phyloP scores from a whole-genome alignment of 2,797 vertebrate genomes.

The Oreortyx pictus region DNA sequence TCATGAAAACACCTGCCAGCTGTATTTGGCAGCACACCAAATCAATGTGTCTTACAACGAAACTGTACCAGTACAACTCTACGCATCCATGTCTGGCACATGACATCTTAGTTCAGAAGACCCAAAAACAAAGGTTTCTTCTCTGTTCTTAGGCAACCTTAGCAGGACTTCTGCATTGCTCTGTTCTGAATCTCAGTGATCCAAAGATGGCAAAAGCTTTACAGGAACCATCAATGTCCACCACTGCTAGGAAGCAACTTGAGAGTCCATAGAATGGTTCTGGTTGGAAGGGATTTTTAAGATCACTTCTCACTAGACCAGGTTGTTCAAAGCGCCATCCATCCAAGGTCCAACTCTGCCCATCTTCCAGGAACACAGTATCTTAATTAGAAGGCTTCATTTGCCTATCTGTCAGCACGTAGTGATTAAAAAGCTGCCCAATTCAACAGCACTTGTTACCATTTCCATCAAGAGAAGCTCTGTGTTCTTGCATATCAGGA shows the following conservation, averaged over 20 bases:
- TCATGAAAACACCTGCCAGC: neutral
- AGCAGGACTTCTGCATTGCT: neutral
- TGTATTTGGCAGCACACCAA: neutral
- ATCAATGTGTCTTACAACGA: neutral
- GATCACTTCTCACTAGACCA: too few species aligned
- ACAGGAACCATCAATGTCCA: fast-evolving
- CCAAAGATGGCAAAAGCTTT: neutral
- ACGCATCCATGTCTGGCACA: neutral
- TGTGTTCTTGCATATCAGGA: neutral
- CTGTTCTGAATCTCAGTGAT: neutral
- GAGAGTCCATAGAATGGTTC: too few species aligned
- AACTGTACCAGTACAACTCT: neutral
- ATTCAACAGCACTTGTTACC: neutral
- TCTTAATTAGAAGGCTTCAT: neutral
- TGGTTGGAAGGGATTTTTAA: too few species aligned
- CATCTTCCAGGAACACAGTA: neutral
- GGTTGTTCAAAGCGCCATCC: neutral
- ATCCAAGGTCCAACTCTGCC: neutral
- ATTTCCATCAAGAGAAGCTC: neutral
- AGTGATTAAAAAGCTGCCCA: neutral
- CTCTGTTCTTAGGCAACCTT: neutral
- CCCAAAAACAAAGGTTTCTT: neutral
- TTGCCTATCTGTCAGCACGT: neutral
- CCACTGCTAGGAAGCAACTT: neutral
- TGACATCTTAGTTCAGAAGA: neutral